These are phyloP conservation scores for Ardeotis arabs DNA, from an alignment of 2,113 vertebrate species.

Conservation along the genomic window DNA sequence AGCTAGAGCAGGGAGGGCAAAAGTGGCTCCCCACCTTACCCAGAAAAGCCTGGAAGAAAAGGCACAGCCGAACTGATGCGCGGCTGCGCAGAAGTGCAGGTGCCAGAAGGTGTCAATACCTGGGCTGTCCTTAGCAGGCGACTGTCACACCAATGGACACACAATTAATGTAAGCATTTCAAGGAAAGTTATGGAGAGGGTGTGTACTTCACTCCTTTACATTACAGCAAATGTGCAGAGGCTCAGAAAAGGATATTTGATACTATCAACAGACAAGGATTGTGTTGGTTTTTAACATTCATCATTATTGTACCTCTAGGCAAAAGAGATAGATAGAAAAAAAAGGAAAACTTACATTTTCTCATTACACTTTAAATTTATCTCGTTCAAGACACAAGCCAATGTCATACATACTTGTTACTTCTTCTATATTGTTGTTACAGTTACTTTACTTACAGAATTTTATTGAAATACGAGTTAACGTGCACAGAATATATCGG, in stretches of 20 bases:
- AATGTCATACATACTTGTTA: neutral
- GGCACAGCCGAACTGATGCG: neutral
- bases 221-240: neutral
- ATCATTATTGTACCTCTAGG: neutral
- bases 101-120: neutral
- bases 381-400: neutral
- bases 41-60: neutral
- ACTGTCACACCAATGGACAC: neutral
- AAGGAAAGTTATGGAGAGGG: neutral
- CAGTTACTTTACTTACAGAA: neutral
- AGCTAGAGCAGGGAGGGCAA: neutral
- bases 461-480: neutral
- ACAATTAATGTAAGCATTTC: neutral
- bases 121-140: neutral
- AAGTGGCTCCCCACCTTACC: accelerated
- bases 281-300: neutral
- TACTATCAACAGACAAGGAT: neutral
- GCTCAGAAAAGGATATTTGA: neutral
- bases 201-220: neutral
- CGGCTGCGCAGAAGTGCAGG: accelerated
- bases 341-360: neutral
- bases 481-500: neutral
- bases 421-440: neutral
- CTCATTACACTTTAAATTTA: neutral
- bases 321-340: neutral